A percentile compares a stretch with the other conserved stretches of the same genome.
phyloP scores from a whole-genome alignment of 2,113 vertebrate species.

The Ochotona princeps region DNA sequence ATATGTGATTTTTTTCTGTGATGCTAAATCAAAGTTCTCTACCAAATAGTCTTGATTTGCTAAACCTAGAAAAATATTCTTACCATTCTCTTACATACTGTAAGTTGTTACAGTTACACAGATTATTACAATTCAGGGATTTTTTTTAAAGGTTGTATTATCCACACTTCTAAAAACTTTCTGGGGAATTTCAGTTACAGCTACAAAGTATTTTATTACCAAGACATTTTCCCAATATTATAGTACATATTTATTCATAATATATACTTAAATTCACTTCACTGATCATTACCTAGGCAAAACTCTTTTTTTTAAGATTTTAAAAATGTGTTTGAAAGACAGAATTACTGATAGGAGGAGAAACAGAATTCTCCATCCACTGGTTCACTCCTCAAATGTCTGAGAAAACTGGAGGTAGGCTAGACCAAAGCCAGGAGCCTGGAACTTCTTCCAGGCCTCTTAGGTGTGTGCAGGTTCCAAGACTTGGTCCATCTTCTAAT shows the following conservation, averaged over 20 bases:
- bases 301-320: background rate
- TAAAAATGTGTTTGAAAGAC: too few species aligned
- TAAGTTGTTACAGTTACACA: background rate
- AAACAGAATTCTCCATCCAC: too few species aligned
- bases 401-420: too few species aligned
- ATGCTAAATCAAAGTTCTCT: background rate
- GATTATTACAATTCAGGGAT: background rate
- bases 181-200: background rate
- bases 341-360: too few species aligned
- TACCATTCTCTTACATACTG: background rate
- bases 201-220: background rate
- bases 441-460: too few species aligned
- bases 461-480: too few species aligned
- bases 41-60: background rate
- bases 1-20: background rate
- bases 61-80: background rate
- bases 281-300: background rate
- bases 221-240: background rate
- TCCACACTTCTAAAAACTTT: background rate
- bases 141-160: background rate
- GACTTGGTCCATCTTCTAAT: too few species aligned
- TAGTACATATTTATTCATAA: background rate
- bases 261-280: background rate
- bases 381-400: too few species aligned
- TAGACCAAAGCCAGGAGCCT: too few species aligned